Evolutionary conservation across 1,140 invertebrate species (phyloP).

Genomic region (Drosophila lacteicornis): DNA sequence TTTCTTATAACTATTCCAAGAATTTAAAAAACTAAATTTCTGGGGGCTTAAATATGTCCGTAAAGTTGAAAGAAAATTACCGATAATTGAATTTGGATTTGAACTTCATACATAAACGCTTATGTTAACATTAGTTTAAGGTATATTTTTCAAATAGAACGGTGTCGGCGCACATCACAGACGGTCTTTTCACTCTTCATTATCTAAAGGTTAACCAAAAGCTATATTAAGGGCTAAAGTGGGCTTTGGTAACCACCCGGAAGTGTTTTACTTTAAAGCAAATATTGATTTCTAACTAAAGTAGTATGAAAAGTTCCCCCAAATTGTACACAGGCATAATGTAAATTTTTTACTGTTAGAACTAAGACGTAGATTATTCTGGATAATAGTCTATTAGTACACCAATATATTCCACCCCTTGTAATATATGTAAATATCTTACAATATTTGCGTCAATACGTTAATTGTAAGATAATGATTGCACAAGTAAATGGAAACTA

Average conservation of each 20-base stretch:
- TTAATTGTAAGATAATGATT: conserved; percentile 38
- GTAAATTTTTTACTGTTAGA: neutral
- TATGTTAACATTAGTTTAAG: neutral
- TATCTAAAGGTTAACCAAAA: neutral
- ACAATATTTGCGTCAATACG: conserved; percentile 35
- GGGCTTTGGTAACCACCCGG: too few species aligned
- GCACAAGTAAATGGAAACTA: conserved; percentile 19
- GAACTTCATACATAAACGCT: neutral
- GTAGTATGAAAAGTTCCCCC: neutral
- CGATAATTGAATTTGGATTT: neutral
- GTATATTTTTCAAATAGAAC: neutral
- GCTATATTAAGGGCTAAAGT: neutral
- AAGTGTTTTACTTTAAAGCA: neutral
- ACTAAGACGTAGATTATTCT: neutral
- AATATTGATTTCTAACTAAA: neutral
- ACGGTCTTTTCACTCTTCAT: neutral
- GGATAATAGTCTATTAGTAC: neutral
- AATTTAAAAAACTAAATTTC: neutral
- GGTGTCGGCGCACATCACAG: neutral
- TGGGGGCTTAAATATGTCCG: neutral
- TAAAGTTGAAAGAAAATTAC: neutral
- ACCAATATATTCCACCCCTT: neutral
- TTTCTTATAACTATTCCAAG: neutral
- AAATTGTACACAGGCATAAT: neutral
- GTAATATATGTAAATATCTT: conserved; percentile 14